Percentiles rank a stretch among this genome's conserved stretches.
phyloP scores from a whole-genome alignment of 2,113 vertebrate species.

The Penelope pileata region DNA sequence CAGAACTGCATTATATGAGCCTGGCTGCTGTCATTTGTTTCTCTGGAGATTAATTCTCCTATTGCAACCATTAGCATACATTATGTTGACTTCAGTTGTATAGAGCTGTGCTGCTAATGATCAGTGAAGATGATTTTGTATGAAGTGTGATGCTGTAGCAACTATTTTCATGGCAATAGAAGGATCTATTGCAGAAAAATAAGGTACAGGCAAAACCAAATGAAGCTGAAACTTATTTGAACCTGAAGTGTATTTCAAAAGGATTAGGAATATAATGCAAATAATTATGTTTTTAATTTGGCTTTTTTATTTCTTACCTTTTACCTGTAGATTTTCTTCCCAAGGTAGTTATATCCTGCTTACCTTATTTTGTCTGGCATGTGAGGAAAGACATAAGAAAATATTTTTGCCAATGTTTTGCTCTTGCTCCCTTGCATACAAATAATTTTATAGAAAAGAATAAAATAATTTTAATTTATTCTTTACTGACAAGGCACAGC shows the following conservation, averaged over 20 bases:
- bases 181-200: background rate
- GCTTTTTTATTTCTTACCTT: background rate
- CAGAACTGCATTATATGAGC: background rate
- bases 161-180: background rate
- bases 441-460: background rate
- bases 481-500: background rate
- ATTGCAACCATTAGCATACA: accelerated
- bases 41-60: background rate
- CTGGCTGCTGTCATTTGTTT: background rate
- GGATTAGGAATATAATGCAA: background rate
- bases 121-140: background rate
- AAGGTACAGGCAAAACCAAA: background rate
- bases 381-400: background rate
- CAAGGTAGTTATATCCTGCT: background rate
- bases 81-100: background rate
- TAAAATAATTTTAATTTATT: background rate
- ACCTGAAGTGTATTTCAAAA: background rate
- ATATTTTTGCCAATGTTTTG: background rate
- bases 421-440: background rate
- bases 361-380: background rate
- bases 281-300: background rate
- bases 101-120: background rate
- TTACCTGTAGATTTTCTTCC: background rate
- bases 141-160: background rate
- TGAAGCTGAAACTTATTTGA: background rate